Evolutionary conservation across 1,140 invertebrate genomes (phyloP), one percentile per base, ranked within the genome.

Genomic region (Acromyrmex charruanus): DNA sequence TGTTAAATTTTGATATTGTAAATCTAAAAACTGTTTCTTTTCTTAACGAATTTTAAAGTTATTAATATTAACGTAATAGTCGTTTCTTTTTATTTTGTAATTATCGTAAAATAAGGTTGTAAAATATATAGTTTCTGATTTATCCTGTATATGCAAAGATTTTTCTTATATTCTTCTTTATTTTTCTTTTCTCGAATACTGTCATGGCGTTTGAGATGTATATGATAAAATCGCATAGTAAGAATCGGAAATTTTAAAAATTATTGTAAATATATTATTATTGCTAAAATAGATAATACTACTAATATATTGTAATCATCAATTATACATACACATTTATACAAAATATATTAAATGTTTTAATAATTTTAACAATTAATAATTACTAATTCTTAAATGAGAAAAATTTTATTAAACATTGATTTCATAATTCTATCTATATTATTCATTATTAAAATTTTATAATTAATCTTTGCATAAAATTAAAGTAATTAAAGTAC

Each of bases 191-290:
- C 25, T 59, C 35, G 39, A 18, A 61, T 35, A 31, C 0, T 25
- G 51, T 28, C 10, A 59, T 31, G 21, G 16, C 51, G 18, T 59
- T 74, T 53, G 18, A 59, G 5, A 59, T 49, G 35, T 39, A 39
- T 39, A 7, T 4, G 39, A 49, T 49, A 61, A 82, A 74, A 74
- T 82, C 53, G 25, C 61, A 71, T 18, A 44, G 31, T 44, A 4
- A 82, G 63, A 80, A 39, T 80, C 31, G 49, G n/a, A 58, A 65
- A 81, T 71, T 81, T 79, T 18, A 31, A 49, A 7, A 77, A 65
- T 51, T 21, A 25, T 51, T 65, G 44, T 25, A 21, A 51, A 1
- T 66, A 5, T 75, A 59, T 75, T 35, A 58, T 75, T 12, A 16
- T 75, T 58, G n/a, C 25, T 39, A 75, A 44, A 75, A 58, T 31